phyloP scores from a whole-genome alignment of 2,113 vertebrate genomes.

The Ondatra zibethicus region DNA sequence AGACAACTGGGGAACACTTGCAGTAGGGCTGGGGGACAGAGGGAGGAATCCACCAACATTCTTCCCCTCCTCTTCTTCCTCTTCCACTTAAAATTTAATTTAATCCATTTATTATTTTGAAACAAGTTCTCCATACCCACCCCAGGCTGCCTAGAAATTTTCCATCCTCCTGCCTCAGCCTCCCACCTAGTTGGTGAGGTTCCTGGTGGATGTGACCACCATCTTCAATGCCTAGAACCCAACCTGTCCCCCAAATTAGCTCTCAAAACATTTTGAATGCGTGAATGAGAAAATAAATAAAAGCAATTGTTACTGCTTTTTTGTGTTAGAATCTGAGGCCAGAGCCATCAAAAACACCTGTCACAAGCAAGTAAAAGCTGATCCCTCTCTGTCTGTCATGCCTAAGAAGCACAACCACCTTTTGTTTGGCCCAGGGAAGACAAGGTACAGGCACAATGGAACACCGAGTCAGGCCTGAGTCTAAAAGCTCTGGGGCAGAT shows the following conservation, averaged over 20 bases:
- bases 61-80: background rate
- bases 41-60: background rate
- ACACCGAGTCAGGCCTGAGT: background rate
- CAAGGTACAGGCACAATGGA: background rate
- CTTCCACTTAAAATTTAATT: background rate
- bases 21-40: no score
- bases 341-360: background rate
- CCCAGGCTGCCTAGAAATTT: background rate
- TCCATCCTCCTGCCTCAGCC: background rate
- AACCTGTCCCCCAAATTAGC: background rate
- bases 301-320: background rate
- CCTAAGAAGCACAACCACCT: no score
- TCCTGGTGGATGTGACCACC: no score
- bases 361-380: background rate
- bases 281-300: background rate
- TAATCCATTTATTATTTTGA: background rate
- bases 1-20: background rate
- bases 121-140: background rate
- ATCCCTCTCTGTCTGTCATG: background rate
- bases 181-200: background rate
- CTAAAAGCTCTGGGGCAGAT: background rate
- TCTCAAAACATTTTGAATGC: background rate
- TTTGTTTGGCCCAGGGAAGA: background rate
- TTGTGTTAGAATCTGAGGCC: background rate
- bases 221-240: background rate